A percentile compares a stretch with the other conserved stretches of the same genome.
phyloP scores from a whole-genome alignment of 1,140 invertebrate species.

The Drosophila trapezifrons region DNA sequence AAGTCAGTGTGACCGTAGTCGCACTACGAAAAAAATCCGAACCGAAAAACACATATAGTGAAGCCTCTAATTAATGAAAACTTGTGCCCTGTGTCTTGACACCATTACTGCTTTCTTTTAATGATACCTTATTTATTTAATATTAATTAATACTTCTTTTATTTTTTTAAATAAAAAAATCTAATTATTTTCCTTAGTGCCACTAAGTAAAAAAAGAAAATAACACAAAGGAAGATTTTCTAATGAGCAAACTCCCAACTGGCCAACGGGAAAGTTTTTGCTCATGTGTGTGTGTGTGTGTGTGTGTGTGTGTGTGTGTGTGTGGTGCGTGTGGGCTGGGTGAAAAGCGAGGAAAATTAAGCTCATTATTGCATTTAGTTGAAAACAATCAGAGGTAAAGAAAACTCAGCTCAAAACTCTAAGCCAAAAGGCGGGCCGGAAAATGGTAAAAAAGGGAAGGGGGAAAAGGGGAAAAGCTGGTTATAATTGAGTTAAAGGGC shows the following conservation, averaged over 20 bases:
- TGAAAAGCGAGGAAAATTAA: constrained; percentile 30
- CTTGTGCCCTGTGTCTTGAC: no score
- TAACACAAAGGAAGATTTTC: constrained; percentile 67
- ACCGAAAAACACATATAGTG: no score
- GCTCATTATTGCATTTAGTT: constrained; percentile 60
- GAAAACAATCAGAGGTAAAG: constrained; percentile 38
- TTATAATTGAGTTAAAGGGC: constrained; percentile 46
- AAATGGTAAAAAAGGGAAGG: neutral
- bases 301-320: neutral
- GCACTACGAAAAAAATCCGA: no score
- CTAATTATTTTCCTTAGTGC: neutral
- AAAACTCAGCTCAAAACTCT: constrained; percentile 30
- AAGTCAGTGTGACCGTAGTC: no score
- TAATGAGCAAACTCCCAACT: constrained; percentile 74
- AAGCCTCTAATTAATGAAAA: no score
- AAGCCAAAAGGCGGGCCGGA: constrained; percentile 20
- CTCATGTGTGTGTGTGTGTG: constrained; percentile 11
- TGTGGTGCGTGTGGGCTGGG: neutral
- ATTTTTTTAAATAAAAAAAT: no score
- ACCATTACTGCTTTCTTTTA: neutral
- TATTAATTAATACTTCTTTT: neutral
- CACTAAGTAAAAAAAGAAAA: constrained; percentile 17
- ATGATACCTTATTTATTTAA: no score
- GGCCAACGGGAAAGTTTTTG: constrained; percentile 48
- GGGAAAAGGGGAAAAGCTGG: constrained; percentile 1